Evolutionary conservation across 2,797 vertebrate species (phyloP).

Genomic region (Novumbra hubbsi): DNA sequence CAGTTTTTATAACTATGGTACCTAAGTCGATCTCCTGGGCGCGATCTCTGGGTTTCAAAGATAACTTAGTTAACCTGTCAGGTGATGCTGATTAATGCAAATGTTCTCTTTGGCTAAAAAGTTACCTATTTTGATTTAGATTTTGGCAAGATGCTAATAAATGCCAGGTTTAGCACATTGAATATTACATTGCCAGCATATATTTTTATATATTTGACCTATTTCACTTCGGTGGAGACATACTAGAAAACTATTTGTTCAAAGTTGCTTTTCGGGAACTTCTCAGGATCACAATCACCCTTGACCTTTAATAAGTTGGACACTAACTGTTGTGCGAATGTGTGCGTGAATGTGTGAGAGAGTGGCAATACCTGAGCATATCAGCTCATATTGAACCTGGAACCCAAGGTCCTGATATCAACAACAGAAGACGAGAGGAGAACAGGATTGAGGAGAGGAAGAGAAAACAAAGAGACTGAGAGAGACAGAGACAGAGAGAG

Average conservation of each 20-base stretch:
- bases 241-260: not conserved
- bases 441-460: constrained; percentile 30
- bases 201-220: too few species aligned
- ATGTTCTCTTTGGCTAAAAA: too few species aligned
- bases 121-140: too few species aligned
- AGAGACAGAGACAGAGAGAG: not conserved
- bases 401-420: constrained; percentile 78
- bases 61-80: too few species aligned
- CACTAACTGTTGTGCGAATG: not conserved
- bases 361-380: constrained; percentile 38
- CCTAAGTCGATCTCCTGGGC: not conserved
- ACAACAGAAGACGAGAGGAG: constrained; percentile 39
- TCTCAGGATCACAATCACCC: too few species aligned
- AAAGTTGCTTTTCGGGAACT: too few species aligned
- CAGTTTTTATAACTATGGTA: not conserved
- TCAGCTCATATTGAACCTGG: constrained; percentile 74
- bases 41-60: too few species aligned
- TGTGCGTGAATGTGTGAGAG: not conserved
- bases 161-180: too few species aligned
- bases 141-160: too few species aligned
- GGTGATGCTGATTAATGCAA: too few species aligned
- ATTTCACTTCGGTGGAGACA: not conserved
- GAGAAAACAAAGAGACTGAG: constrained; percentile 13
- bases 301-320: too few species aligned
- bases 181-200: too few species aligned